A percentile compares a stretch with the other conserved stretches of the same genome.
These are phyloP conservation scores for Nebria ingens DNA, from an alignment of 1,140 invertebrate species.

Conservation along the genomic window DNA sequence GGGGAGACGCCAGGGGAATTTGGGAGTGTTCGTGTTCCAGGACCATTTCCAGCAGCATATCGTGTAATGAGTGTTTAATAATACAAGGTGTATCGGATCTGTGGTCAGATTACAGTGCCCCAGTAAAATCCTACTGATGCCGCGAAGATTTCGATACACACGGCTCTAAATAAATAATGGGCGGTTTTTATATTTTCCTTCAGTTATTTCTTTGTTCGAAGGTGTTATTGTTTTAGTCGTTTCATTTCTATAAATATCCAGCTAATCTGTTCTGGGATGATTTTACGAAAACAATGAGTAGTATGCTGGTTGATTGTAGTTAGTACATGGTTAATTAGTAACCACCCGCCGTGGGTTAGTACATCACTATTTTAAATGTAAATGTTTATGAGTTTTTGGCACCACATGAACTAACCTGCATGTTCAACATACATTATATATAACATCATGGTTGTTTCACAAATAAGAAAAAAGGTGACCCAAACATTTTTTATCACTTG, in stretches of 20 bases:
- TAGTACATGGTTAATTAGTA: neutral
- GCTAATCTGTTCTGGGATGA: neutral
- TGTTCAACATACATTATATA: neutral
- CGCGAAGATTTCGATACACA: neutral
- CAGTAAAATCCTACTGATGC: neutral
- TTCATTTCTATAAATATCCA: neutral
- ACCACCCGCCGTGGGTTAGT: neutral
- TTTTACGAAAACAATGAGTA: neutral
- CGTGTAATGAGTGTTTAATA: neutral
- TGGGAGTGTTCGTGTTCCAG: neutral
- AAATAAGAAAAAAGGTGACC: neutral
- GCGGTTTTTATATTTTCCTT: no score
- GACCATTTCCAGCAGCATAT: neutral
- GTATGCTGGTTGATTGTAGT: neutral
- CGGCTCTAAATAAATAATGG: neutral
- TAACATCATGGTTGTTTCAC: neutral
- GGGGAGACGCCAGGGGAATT: no score
- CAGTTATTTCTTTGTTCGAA: neutral
- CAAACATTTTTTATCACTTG: neutral
- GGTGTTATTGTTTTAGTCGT: neutral
- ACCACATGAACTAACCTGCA: neutral
- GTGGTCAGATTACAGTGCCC: neutral
- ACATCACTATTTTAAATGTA: neutral
- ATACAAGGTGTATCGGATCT: neutral
- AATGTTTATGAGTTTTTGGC: neutral